phyloP scores from a whole-genome alignment of 1,140 invertebrate species.

The Camponotus vicinus region DNA sequence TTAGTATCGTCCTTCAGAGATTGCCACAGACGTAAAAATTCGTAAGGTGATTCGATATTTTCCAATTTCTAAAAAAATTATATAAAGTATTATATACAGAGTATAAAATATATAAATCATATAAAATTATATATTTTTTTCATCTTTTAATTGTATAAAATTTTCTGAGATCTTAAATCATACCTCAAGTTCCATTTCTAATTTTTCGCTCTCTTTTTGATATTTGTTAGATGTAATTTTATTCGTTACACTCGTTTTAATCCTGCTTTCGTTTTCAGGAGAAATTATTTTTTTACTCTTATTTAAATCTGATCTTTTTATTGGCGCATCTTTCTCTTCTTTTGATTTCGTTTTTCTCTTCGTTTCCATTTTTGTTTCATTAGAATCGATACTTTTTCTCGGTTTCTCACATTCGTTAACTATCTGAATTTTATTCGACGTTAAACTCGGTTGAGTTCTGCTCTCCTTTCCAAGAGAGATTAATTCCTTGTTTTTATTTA shows the following conservation, averaged over 20 bases:
- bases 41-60: conserved; percentile 70
- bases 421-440: background rate
- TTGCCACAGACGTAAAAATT: conserved; percentile 74
- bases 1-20: conserved; percentile 68
- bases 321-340: background rate
- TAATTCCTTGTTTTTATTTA: conserved; percentile 16
- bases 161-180: background rate
- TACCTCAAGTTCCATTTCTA: conserved; percentile 47
- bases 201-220: conserved; percentile 30
- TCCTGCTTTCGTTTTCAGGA: background rate
- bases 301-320: background rate
- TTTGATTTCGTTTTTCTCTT: background rate
- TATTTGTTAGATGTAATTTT: conserved; percentile 15
- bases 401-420: background rate
- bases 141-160: background rate
- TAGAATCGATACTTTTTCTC: background rate
- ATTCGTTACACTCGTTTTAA: background rate
- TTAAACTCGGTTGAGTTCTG: background rate
- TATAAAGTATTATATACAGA: background rate
- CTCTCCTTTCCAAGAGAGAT: conserved; percentile 2
- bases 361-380: background rate
- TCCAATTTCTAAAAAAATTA: conserved; percentile 51
- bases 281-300: background rate
- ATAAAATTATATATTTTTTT: background rate
- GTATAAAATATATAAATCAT: background rate